phyloP scores from a whole-genome alignment of 2,888 invertebrate species.

The Volucella bombylans region DNA sequence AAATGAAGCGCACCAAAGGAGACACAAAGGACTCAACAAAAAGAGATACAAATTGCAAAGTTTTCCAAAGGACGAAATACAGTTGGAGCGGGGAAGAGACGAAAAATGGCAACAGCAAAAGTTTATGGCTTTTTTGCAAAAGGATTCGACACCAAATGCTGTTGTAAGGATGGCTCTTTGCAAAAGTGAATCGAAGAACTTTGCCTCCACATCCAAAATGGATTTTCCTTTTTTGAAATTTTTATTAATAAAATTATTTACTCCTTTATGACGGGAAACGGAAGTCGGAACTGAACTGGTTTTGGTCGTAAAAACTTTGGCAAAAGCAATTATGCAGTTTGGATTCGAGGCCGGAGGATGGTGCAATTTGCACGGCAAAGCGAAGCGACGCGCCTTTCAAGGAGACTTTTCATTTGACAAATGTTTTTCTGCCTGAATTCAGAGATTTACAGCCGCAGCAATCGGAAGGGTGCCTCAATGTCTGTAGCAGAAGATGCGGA shows the following conservation, averaged over 20 bases:
- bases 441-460: no score
- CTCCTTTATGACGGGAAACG: slow-evolving; percentile 14
- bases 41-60: slow-evolving; percentile 31
- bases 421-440: no score
- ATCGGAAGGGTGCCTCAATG: no score
- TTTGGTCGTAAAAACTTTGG: slow-evolving; percentile 31
- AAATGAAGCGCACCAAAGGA: background rate
- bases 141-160: slow-evolving; percentile 13
- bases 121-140: slow-evolving; percentile 36
- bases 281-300: slow-evolving; percentile 11
- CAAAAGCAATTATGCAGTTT: slow-evolving; percentile 44
- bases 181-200: background rate
- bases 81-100: background rate
- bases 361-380: background rate
- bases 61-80: slow-evolving; percentile 13
- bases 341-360: slow-evolving; percentile 4
- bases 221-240: slow-evolving; percentile 19
- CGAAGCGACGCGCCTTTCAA: no score
- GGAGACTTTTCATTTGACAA: no score
- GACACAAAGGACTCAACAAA: slow-evolving; percentile 3
- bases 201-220: slow-evolving; percentile 17
- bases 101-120: slow-evolving; percentile 18
- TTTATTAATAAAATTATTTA: slow-evolving; percentile 40
- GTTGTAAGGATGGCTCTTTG: slow-evolving; percentile 5
- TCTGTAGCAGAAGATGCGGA: no score